Evolutionary conservation across 2,113 vertebrate genomes (phyloP), one percentile per base, ranked within the genome.

Genomic region (Cyprinodon brontotheroides): DNA sequence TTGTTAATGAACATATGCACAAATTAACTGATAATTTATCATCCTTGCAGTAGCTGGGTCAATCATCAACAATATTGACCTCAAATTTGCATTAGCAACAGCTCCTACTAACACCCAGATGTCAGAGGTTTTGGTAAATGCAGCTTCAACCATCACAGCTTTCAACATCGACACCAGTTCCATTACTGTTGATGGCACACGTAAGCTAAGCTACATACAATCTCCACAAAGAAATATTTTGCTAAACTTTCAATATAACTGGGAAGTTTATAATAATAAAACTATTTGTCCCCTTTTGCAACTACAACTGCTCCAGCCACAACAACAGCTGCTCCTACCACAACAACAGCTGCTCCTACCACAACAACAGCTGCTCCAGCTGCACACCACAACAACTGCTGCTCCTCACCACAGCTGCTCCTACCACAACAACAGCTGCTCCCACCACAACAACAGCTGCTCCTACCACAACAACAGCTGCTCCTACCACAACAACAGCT

Each of bases 11-110:
- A 40, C 14, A 45, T 37, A 14, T 38, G 50, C 29, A 41, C 39
- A 50, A 37, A 77, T 39, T 14, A 65, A 13, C 12, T 11, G 15
- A 3, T 38, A 14, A 57, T 53, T 63, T 15, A 5, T 53, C 57
- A 45, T 37, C 39, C 53, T 60, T 81, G 20, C 71, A 91, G 90
- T 0, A 39, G 53, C n/a, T 48, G 90, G 88, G 50, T 90, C 90
- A 47, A 68, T 90, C 53, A 43, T 86, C 63, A 85, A 78, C 5
- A 1, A 4, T 0, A 2, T 70, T 0, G 6, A 37, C 5, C 8
- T 77, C 43, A 0, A 0, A 2, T 85, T 83, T 60, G 1, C 0
- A 38, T 6, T 22, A 8, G 9, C 69, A 60, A 43, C 40, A 2
- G 39, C 64, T 37, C 89, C 87, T 15, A 79, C 4, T 41, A 3